phyloP scores from a whole-genome alignment of 2,888 invertebrate genomes.

The Nemurella pictetii region DNA sequence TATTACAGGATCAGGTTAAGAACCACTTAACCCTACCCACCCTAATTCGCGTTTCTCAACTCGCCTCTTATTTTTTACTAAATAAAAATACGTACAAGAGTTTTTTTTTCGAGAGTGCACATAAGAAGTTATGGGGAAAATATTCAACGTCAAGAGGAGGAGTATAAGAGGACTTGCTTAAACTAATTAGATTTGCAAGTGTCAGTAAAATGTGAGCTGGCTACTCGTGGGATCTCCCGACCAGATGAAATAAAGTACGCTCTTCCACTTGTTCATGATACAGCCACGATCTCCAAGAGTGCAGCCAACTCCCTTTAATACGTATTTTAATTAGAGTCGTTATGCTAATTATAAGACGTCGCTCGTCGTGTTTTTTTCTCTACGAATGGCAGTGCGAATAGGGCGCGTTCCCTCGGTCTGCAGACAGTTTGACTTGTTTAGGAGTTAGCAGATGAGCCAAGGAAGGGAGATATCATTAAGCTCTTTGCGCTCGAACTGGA shows the following conservation, averaged over 20 bases:
- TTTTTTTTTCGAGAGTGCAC: conserved; percentile 22
- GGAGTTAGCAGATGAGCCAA: conserved; percentile 21
- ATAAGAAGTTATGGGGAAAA: conserved; percentile 25
- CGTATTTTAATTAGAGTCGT: conserved; percentile 73
- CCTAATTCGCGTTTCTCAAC: conserved; percentile 34
- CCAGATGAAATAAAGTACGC: conserved; percentile 32
- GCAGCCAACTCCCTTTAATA: conserved; percentile 38
- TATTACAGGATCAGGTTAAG: conserved; percentile 37
- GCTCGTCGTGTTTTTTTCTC: conserved; percentile 17
- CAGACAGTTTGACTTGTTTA: conserved; percentile 34
- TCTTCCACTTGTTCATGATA: conserved; percentile 20
- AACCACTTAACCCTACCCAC: conserved; percentile 35
- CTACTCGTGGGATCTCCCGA: conserved; percentile 34
- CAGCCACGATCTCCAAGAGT: conserved; percentile 21
- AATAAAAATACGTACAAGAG: conserved; percentile 17
- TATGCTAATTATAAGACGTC: conserved; percentile 57
- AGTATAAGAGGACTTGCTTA: conserved; percentile 38
- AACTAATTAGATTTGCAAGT: conserved; percentile 42
- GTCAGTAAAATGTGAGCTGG: conserved; percentile 40
- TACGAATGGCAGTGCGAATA: conserved; percentile 35
- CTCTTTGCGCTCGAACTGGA: conserved; percentile 30
- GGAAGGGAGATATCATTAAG: conserved; percentile 33
- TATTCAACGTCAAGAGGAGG: conserved; percentile 21
- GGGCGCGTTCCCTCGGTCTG: conserved; percentile 8
- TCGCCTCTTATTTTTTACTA: conserved; percentile 2